A percentile compares a stretch with the other conserved stretches of the same genome.
Conservation (phyloP, 2,113 vertebrate species). For the Malurus alboscapulatus region DNA sequence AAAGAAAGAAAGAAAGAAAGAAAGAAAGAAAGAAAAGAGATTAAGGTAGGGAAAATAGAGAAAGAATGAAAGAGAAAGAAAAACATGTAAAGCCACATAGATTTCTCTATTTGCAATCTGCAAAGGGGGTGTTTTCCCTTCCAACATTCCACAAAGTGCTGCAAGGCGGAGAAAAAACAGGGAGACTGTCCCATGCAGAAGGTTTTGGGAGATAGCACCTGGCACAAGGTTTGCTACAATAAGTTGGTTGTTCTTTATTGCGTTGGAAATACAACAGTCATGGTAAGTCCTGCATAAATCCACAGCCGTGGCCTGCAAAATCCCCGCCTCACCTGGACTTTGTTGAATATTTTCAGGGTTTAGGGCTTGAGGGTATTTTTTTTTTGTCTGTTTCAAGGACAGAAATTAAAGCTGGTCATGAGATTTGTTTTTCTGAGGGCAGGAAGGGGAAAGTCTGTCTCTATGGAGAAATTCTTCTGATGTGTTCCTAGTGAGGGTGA, state of each 20-base stretch:
- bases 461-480: background rate
- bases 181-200: slow-evolving; percentile 55
- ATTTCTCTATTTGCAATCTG: background rate
- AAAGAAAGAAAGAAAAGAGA: no score
- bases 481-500: background rate
- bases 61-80: background rate
- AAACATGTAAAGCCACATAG: accelerated
- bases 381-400: background rate
- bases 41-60: background rate
- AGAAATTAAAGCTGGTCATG: background rate
- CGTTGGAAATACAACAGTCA: slow-evolving; percentile 67
- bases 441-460: background rate
- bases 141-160: slow-evolving; percentile 48
- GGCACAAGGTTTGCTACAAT: slow-evolving; percentile 50
- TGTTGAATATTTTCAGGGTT: slow-evolving; percentile 31
- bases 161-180: slow-evolving; percentile 29
- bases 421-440: background rate
- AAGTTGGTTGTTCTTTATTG: slow-evolving; percentile 61
- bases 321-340: slow-evolving; percentile 13
- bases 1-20: background rate
- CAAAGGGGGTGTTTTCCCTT: background rate
- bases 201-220: slow-evolving; percentile 56
- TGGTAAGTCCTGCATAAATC: slow-evolving; percentile 58
- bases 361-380: background rate
- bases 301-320: slow-evolving; percentile 38